Conservation (phyloP, 2,797 vertebrate species). For the Octomys mimax region DNA sequence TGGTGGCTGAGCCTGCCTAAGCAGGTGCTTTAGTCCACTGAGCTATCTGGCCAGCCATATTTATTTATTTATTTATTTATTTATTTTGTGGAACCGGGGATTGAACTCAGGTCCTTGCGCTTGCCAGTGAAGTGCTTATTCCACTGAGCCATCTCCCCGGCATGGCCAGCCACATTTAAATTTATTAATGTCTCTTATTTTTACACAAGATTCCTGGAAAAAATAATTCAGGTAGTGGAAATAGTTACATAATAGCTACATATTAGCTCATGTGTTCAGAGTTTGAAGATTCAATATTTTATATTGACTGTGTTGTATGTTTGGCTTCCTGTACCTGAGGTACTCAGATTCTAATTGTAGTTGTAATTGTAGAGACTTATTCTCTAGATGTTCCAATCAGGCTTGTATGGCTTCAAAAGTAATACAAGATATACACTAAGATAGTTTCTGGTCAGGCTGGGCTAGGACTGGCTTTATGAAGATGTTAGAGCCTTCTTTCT, state of each 20-base stretch:
- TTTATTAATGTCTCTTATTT: slow-evolving; percentile 39
- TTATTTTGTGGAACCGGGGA: too few species aligned
- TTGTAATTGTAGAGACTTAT: neutral
- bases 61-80: too few species aligned
- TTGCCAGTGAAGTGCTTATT: too few species aligned
- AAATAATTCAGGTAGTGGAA: slow-evolving; percentile 44
- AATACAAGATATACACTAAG: neutral
- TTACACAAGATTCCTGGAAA: neutral
- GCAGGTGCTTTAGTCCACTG: too few species aligned
- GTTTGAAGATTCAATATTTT: neutral
- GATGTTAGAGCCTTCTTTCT: neutral
- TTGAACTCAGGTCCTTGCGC: too few species aligned
- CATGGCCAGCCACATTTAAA: neutral
- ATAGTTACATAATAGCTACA: neutral
- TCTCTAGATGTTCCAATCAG: slow-evolving; percentile 28
- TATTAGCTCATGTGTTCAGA: neutral
- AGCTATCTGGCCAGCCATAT: neutral
- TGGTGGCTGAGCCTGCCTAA: too few species aligned
- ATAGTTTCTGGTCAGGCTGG: neutral
- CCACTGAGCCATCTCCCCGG: too few species aligned
- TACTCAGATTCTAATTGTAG: neutral
- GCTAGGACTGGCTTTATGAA: neutral
- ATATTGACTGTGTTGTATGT: neutral
- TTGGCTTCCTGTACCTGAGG: neutral
- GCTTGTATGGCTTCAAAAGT: slow-evolving; percentile 30